Base-by-base conservation (phyloP, 2,797 vertebrate genomes). In the Eulemur rubriventer region DNA sequence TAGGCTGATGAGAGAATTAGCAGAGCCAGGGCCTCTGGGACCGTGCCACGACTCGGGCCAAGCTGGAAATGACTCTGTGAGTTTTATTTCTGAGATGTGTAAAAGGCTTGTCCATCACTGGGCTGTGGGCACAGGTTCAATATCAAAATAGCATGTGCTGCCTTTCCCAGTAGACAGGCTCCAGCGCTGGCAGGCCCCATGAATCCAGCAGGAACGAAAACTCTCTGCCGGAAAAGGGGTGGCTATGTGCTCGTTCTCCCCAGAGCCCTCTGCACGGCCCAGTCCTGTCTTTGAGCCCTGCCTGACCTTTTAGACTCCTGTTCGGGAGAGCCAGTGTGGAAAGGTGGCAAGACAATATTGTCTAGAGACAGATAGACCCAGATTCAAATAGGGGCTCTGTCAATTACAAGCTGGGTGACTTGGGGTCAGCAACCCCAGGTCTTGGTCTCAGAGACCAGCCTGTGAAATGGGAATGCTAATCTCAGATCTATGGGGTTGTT, bases 1-100 rank as follows among this genome's bases (percentile, higher is more conserved):
- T 93, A 97, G 95, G 95, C 96, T 73, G 96, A 96, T 94, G 97
- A 84, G 94, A 86, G 95, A 89, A 80, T 91, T 81, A 52, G 79
- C 81, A 85, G 93, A 59, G 89, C 92, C 65, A 48, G 88, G 52
- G 84, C 87, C 83, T 72, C 89, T 96, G 96, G 95, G 97, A 41
- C 81, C 24, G 69, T 76, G 96, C 97, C 78, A 63, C 41, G 52
- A 73, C 75, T 55, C 3, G 2, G 63, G 96, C 95, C 97, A 96
- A 80, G 61, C 96, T 80, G 94, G 67, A 89, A 95, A 76, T 7
- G 82, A 59, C 63, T 82, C 93, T 43, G 11, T 30, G 94, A 90
- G 82, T 72, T 95, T 91, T 52, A 87, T 67, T 96, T 91, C 90
- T 86, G 85, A 76, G 87, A 86, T 83, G 73, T 43, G 70, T 86